phyloP scores from a whole-genome alignment of 2,888 invertebrate genomes.

The Euphydryas editha region DNA sequence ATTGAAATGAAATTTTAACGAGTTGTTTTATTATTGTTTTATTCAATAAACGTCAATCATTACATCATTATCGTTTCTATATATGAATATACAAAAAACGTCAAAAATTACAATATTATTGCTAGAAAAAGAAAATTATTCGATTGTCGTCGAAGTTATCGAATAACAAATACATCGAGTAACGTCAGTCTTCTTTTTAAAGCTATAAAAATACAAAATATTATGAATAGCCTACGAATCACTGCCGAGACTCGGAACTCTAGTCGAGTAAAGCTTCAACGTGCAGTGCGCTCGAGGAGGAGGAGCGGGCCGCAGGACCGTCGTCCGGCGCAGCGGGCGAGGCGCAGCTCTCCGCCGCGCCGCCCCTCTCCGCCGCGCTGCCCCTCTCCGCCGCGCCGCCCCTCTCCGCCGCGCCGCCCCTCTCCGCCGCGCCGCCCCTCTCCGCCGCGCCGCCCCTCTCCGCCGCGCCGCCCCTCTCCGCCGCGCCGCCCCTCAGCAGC shows the following conservation, averaged over 20 bases:
- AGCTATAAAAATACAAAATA: slow-evolving; percentile 14
- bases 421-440: slow-evolving; percentile 80
- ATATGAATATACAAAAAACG: neutral
- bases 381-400: slow-evolving; percentile 80
- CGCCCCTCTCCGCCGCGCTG: slow-evolving; percentile 79
- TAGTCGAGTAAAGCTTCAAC: neutral
- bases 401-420: slow-evolving; percentile 79
- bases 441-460: slow-evolving; percentile 80
- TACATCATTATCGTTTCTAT: neutral
- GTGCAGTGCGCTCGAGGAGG: neutral
- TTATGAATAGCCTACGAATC: neutral
- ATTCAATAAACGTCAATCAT: slow-evolving; percentile 11
- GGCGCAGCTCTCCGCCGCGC: slow-evolving; percentile 80
- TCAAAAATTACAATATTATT: slow-evolving; percentile 1
- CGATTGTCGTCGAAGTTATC: slow-evolving; percentile 13
- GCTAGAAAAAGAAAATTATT: slow-evolving; percentile 7
- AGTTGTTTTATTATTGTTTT: slow-evolving; percentile 52
- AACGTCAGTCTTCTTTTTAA: slow-evolving; percentile 28
- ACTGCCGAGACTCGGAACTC: neutral
- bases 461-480: slow-evolving; percentile 81
- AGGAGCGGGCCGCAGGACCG: slow-evolving; percentile 33
- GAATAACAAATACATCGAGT: slow-evolving; percentile 3
- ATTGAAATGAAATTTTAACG: slow-evolving; percentile 60
- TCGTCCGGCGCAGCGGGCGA: slow-evolving; percentile 85
- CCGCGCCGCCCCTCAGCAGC: slow-evolving; percentile 79